Conservation (phyloP, 2,888 invertebrate species). For the Lasioglossum vierecki region DNA sequence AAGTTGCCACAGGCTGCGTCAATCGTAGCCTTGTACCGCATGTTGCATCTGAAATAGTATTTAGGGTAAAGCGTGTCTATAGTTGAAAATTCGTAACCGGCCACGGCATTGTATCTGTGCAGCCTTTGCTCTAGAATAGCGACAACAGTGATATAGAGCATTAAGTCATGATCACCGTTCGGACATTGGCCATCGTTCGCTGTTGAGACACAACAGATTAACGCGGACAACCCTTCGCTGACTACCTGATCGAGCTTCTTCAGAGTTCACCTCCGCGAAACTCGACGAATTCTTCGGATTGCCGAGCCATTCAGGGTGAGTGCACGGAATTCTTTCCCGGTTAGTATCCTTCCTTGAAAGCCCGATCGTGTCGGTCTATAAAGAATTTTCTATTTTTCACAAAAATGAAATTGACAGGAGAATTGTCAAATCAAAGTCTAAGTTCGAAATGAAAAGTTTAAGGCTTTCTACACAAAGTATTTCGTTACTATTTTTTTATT, state of each 20-base stretch:
- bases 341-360: not conserved
- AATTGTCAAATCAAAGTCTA: not conserved
- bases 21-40: conserved; percentile 20
- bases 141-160: conserved; percentile 30
- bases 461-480: not conserved
- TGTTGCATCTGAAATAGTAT: conserved; percentile 50
- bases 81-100: conserved; percentile 44
- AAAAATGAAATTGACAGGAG: not conserved
- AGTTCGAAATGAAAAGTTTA: not conserved
- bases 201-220: conserved; percentile 15
- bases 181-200: conserved; percentile 49
- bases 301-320: conserved; percentile 32
- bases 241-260: conserved; percentile 28
- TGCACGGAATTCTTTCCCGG: not conserved
- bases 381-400: not conserved
- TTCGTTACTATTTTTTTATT: not conserved
- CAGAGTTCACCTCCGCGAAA: conserved; percentile 14
- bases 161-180: conserved; percentile 53
- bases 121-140: conserved; percentile 47
- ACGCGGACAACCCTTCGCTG: conserved; percentile 14
- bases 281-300: conserved; percentile 31
- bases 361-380: not conserved
- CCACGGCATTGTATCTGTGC: conserved; percentile 23
- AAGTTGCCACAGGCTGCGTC: not conserved
- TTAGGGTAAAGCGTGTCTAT: conserved; percentile 40